Conservation (phyloP, 2,113 vertebrate genomes). For the Grus americana region DNA sequence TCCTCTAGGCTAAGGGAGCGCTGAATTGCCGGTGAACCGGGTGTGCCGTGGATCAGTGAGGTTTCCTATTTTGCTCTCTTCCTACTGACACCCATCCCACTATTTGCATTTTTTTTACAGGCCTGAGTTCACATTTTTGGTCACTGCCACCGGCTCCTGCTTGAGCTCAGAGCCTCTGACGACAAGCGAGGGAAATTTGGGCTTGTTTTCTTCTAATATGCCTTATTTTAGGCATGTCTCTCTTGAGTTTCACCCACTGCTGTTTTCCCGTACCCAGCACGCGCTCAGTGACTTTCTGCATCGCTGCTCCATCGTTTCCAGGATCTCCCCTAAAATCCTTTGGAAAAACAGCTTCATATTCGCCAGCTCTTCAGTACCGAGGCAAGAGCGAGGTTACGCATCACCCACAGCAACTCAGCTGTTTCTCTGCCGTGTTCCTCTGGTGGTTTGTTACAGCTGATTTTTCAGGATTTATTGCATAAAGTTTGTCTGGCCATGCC, state of each 20-base stretch:
- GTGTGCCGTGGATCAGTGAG: accelerated
- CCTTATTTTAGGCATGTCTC: background rate
- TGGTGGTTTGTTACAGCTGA: background rate
- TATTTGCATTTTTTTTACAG: background rate
- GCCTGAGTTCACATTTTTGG: background rate
- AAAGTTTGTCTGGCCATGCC: background rate
- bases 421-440: background rate
- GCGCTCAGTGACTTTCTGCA: background rate
- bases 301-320: background rate
- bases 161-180: background rate
- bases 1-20: background rate
- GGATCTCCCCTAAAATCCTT: background rate
- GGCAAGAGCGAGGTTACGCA: background rate
- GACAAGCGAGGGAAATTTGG: background rate
- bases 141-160: accelerated
- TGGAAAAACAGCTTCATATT: background rate
- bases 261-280: background rate
- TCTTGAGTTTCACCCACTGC: background rate
- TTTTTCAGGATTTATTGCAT: background rate
- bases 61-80: background rate
- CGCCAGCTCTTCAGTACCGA: accelerated
- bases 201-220: background rate
- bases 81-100: background rate
- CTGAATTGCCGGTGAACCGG: accelerated
- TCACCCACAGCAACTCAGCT: no score